phyloP scores from a whole-genome alignment of 2,888 invertebrate species.

The Xestia rhomboidea region DNA sequence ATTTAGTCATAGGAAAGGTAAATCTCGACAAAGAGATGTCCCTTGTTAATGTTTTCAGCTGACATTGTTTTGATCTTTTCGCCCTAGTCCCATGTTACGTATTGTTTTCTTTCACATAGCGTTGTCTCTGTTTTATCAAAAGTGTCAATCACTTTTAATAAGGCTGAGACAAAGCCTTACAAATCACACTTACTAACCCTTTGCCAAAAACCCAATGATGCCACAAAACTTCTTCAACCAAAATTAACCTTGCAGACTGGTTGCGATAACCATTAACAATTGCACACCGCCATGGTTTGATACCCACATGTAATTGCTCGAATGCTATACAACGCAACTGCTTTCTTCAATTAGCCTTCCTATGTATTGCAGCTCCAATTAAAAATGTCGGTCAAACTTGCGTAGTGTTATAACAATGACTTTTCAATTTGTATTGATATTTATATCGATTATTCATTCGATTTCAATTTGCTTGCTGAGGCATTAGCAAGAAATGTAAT shows the following conservation, averaged over 20 bases:
- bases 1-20: not conserved
- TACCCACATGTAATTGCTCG: constrained; percentile 58
- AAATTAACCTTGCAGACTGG: constrained; percentile 47
- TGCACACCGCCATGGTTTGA: constrained; percentile 62
- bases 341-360: constrained; percentile 63
- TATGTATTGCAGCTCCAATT: constrained; percentile 48
- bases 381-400: constrained; percentile 61
- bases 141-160: not conserved
- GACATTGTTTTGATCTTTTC: not conserved
- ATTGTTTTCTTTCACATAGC: not conserved
- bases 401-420: constrained; percentile 24
- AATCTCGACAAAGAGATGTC: not conserved
- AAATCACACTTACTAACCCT: not conserved
- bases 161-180: too few species aligned
- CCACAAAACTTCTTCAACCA: constrained; percentile 2
- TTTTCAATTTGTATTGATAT: constrained; percentile 38
- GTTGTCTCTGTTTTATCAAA: too few species aligned
- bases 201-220: not conserved
- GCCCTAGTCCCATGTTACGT: not conserved
- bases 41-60: not conserved
- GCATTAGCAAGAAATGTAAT: constrained; percentile 1
- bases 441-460: constrained; percentile 1
- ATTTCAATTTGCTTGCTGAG: constrained; percentile 13
- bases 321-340: constrained; percentile 39
- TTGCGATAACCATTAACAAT: constrained; percentile 57